Conservation (phyloP, 2,797 vertebrate genomes). For the Spea hammondii region DNA sequence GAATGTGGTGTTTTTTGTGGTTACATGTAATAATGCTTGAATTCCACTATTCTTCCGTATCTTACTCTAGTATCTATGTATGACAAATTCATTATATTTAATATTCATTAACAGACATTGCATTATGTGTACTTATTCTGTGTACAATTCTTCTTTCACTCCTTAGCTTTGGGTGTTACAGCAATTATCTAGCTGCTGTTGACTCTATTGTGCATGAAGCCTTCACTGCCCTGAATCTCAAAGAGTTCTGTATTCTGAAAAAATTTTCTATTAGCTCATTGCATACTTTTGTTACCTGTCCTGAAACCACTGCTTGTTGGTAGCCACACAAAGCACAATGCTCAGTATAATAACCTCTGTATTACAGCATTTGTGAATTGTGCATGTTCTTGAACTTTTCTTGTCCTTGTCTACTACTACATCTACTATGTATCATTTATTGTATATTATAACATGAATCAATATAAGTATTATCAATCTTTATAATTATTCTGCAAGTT, state of each 20-base stretch:
- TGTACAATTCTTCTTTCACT: neutral
- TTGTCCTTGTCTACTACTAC: slow-evolving; percentile 9
- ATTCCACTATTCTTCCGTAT: neutral
- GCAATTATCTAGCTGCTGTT: slow-evolving; percentile 8
- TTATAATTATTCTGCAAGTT: neutral
- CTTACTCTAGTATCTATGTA: neutral
- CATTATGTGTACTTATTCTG: neutral
- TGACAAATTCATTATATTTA: neutral
- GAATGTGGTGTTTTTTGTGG: neutral
- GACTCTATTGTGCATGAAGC: slow-evolving; percentile 5
- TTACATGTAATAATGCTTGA: neutral
- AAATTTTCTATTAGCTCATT: neutral
- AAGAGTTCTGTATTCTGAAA: neutral
- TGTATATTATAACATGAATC: neutral
- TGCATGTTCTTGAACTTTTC: slow-evolving; percentile 69
- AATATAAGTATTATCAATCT: slow-evolving; percentile 3
- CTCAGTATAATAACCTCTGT: slow-evolving; percentile 68
- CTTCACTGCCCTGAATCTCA: neutral
- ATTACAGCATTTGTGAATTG: slow-evolving; percentile 64
- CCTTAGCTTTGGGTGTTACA: neutral
- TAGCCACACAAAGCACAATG: slow-evolving; percentile 63
- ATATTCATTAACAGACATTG: neutral
- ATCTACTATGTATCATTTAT: neutral
- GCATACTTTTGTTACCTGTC: neutral
- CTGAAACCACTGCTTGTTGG: slow-evolving; percentile 11